Evolutionary conservation across 1,140 invertebrate species (phyloP), one percentile per base, ranked within the genome.

Genomic region (Octopus bimaculoides): DNA sequence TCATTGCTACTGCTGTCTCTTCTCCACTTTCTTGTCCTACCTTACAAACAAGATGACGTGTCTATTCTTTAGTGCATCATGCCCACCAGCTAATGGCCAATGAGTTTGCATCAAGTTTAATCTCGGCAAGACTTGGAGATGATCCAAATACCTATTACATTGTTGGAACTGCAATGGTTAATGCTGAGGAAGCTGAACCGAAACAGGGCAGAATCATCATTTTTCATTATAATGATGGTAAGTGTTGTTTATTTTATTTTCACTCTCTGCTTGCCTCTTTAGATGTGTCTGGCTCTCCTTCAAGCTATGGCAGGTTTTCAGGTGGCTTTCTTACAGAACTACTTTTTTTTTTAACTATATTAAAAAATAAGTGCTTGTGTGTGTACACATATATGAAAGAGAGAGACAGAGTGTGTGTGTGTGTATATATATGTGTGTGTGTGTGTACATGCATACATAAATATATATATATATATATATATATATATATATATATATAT

Each of bases 111-210:
- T 92, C 97, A 82, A 96, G 96, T 52, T 90, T 99, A 17, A 94
- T 97, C 79, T 98, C 97, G 0, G 95, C 95, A 55, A 94, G 94
- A 88, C 91, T 99, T 17, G 96, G 96, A 0, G 96, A 98, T 85
- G 97, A 99, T 91, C 93, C 94, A 0, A 95, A 94, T 85, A 93
- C 94, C 8, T 99, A 99, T 90, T 99, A 95, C 89, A 93, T 98
- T 54, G 95, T 99, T 71, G 98, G 98, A 55, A 99, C 98, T 6
- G 96, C 96, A 5, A 91, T 97, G 52, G 94, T 99, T 5, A 95
- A 97, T 90, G 95, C 96, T 0, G 97, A 99, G 84, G 98, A 99
- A 87, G 93, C 95, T 0, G 97, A 99, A 87, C 96, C 97, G 0
- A 99, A 97, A 91, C 92, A 93, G 89, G 93, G 94, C 81, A 92